Base-by-base conservation (phyloP, 1,140 invertebrate genomes). In the Drosophila baimaii region DNA sequence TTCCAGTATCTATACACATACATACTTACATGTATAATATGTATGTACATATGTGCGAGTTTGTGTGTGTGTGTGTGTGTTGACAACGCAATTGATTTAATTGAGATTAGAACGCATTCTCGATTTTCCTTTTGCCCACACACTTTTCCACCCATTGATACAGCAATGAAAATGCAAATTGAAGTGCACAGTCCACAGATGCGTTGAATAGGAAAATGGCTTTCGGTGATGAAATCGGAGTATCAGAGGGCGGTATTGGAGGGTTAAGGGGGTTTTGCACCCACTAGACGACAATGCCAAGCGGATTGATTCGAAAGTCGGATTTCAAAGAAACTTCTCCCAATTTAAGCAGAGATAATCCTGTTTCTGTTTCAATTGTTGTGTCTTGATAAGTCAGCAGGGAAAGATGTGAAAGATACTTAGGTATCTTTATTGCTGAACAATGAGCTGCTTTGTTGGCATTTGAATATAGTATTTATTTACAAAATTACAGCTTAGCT, bases 161-260 rank as follows among this genome's bases (percentile, higher is more conserved):
- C 33, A 43, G 65, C 70, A 75, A 76, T 65, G 72, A 54, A 76
- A 70, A 76, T 76, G 73, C 61, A 76, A 76, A 76, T 76, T 76
- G 61, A 76, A 76, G 71, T 66, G 73, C 72, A 76, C 52, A 57
- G 61, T 66, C 72, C 59, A 66, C 71, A 76, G 52, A 37, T 75
- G 59, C 27, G 51, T 49, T 46, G 63, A 37, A 25, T 57, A 31
- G 49, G 33, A 57, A 27, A 43, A 69, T 31, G 56, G 63, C 29
- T 55, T 8, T 51, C 25, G 23, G 27, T 35, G 39, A 25, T 71
- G 55, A 61, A 73, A 71, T 23, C 70, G 23, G 27, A 70, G 17
- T 44, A 31, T 12, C 44, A 23, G 10, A 6, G 33, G 5, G 6
- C 13, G 27, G 23, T 7, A 21, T 9, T 39, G 8, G 10, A 17